Conservation (phyloP, 30 jellyfish, hydroid and myxozoan genomes). For the Haliclystus octoradiatus region DNA sequence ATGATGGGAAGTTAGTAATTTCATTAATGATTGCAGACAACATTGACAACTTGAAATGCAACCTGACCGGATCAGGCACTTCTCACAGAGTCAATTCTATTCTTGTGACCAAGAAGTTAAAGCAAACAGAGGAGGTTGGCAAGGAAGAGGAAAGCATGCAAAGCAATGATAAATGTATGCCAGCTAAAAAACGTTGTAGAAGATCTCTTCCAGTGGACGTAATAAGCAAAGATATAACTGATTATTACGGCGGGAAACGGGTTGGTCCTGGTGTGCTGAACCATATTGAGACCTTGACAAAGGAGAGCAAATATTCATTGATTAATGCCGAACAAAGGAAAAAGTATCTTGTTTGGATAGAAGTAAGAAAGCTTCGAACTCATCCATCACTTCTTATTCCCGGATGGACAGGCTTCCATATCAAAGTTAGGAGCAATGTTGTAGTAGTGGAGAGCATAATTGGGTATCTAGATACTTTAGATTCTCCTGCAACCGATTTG, state of each 20-base stretch:
- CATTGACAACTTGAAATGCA: slow-evolving; percentile 11
- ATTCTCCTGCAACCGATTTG: slow-evolving; percentile 28
- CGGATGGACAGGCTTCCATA: slow-evolving; percentile 25
- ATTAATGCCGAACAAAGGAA: not conserved
- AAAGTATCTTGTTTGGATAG: slow-evolving; percentile 8
- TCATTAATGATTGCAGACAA: slow-evolving; percentile 8
- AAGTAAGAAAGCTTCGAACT: slow-evolving; percentile 9
- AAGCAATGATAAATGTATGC: not conserved
- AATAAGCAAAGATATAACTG: slow-evolving; percentile 16
- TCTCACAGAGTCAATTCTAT: slow-evolving; percentile 14
- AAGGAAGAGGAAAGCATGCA: slow-evolving; percentile 3
- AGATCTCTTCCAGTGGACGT: slow-evolving; percentile 7
- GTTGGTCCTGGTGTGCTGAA: slow-evolving; percentile 13
- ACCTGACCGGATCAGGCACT: slow-evolving; percentile 3
- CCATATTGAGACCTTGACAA: too few species aligned
- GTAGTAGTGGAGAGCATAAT: slow-evolving; percentile 5
- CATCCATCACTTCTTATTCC: slow-evolving; percentile 1
- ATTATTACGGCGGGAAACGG: slow-evolving; percentile 16
- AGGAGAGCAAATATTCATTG: slow-evolving; percentile 4
- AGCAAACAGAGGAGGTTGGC: too few species aligned
- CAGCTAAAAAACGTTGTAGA: slow-evolving; percentile 2
- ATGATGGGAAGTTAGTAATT: not conserved
- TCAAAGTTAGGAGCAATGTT: not conserved
- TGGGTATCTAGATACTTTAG: slow-evolving; percentile 5
- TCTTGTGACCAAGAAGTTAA: slow-evolving; percentile 8